Base-by-base conservation (phyloP, 2,888 invertebrate genomes). In the Boloria selene region DNA sequence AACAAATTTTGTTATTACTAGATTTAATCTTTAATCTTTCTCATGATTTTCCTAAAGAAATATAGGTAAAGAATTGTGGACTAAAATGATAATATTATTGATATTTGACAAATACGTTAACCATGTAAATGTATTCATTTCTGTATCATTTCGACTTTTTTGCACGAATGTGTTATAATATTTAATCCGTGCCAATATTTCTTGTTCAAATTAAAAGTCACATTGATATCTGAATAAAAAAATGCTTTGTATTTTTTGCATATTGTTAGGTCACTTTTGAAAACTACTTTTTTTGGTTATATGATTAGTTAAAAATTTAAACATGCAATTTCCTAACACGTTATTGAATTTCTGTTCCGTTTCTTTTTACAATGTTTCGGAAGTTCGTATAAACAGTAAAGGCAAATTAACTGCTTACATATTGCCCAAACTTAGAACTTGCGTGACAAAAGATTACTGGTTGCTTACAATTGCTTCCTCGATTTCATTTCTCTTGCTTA, bases 391-490 rank as follows among this genome's bases (percentile, higher is more conserved):
- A 56, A 53, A 47, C 62, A 69, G 55, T 65, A 70, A 69, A 69
- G 68, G 55, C 64, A 72, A 65, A 56, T 59, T 53, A 61, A 56
- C 55, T 58, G 62, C 50, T 61, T 63, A 56, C 75, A 72, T 74
- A 72, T 81, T 87, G 79, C 80, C 79, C 73, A 83, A 87, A 85
- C 78, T 72, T 74, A 60, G 74, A 71, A 77, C 76, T 85, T 80
- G 85, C 87, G 83, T 88, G 86, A 87, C 85, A 80, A 76, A 80
- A 74, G 67, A 69, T 75, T 82, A 79, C 79, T 79, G 77, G 76
- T 71, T 68, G 69, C 70, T 79, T 74, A 67, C 73, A 74, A 80
- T 77, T 73, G 75, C 77, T 85, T 85, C 82, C 85, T 78, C 75
- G 72, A 75, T 75, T 77, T 76, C 71, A 72, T 74, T 74, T 71